Evolutionary conservation across 2,888 invertebrate genomes (phyloP), one percentile per base, ranked within the genome.

Genomic region (Xestobium rufovillosum): DNA sequence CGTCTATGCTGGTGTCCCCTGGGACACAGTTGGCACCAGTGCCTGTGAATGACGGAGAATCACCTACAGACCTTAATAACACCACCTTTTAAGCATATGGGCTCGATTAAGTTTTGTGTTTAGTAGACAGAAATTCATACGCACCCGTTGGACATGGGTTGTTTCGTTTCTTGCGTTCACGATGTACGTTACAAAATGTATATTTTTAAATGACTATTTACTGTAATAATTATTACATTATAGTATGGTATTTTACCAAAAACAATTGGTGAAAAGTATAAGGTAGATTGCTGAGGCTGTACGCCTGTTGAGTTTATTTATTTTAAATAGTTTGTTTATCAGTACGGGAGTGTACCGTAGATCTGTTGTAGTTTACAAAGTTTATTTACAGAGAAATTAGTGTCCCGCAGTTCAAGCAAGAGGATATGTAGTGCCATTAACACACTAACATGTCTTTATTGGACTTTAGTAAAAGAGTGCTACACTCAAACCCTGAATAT

Each of bases 1-100:
- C 85, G 55, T 75, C 78, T 57, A 82, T 83, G 82, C 62, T 70
- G 57, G 67, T 70, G 39, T 69, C 71, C 36, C 70, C 71, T 10
- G 66, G 65, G 16, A 53, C 69, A 50, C 66, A 68, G 67, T 53
- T 66, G 47, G 68, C 63, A 39, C 65, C 67, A 25, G 52, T 68
- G 44, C 66, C 67, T 42, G 64, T 66, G 43, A 68, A 68, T 53
- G 62, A 67, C 39, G 69, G 69, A 38, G 66, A 69, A 56, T 66
- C 65, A 25, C 66, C 66, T 9, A 65, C 65, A 34, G 65, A 66
- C 48, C 62, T 63, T 34, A 61, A 60, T 53, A 64, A 66, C 53
- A 62, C 64, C 41, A 62, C 61, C 28, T 66, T 66, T 53, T 66
- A 57, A 56, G 42, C 34, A 53, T 50, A 55, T 43, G 43, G 44